Base-by-base conservation (phyloP, 2,888 invertebrate species). In the Mythimna vitellina region DNA sequence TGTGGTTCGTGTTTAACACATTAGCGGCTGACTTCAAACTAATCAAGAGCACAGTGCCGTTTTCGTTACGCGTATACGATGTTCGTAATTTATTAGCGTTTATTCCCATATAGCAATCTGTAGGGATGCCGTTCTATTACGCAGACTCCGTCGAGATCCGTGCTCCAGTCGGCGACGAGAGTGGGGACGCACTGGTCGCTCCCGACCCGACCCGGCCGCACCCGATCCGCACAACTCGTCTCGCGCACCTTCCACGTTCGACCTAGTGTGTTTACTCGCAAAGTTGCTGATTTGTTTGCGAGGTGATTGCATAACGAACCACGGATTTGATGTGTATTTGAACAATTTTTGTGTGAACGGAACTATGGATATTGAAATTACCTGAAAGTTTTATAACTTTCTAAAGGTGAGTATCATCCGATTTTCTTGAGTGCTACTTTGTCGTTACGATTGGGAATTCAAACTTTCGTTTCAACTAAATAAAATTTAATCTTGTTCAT, bases 71-170 rank as follows among this genome's bases (percentile, higher is more conserved):
- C 94, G 92, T 93, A 94, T 94, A 93, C 93, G 91, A 92, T 93
- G 94, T 94, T 92, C 92, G 94, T 96, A 96, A 96, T 96, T 96
- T 96, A 96, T 95, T 95, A 96, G 93, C 94, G 91, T 93, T 96
- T 95, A 96, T 96, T 95, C 96, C 93, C 93, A 94, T 94, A 95
- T 92, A 95, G 93, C 93, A 95, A 95, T 95, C 95, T 95, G 95
- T 94, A 94, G 94, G 93, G 95, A 95, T 95, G 91, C 91, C 91
- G 93, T 93, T 90, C 95, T 91, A 95, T 94, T 96, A 96, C 96
- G 96, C 96, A 96, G 96, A 96, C 96, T 96, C 96, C 95, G 93
- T 88, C 79, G 92, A 93, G 95, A 95, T 94, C 93, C 91, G 92
- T 91, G 93, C 93, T 93, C 93, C 95, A 96, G 96, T 96, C 92